These are phyloP conservation scores for Montipora efflorescens DNA, from an alignment of 64 coral and sea anemone species.

Conservation along the genomic window DNA sequence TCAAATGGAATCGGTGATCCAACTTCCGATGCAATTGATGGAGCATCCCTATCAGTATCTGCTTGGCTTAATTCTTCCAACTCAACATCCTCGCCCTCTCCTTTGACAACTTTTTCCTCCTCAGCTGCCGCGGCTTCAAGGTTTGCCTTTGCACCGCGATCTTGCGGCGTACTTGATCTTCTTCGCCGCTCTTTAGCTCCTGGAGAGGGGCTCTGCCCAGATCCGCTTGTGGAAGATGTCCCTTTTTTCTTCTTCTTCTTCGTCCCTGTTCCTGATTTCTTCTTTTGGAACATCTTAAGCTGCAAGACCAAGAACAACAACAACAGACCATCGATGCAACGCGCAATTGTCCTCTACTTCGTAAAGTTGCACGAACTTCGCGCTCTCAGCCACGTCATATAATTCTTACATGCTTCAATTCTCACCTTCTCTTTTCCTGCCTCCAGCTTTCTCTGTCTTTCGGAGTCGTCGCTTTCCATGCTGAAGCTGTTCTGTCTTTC, in stretches of 20 bases:
- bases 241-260: slow-evolving; percentile 87
- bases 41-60: slow-evolving; percentile 93
- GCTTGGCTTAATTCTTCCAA: slow-evolving; percentile 86
- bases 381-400: slow-evolving; percentile 81
- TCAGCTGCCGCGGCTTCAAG: slow-evolving; percentile 41
- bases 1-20: slow-evolving; percentile 93
- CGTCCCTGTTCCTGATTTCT: slow-evolving; percentile 74
- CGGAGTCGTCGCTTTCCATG: slow-evolving; percentile 98
- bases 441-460: slow-evolving; percentile 93
- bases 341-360: neutral
- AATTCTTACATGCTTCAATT: slow-evolving; percentile 8
- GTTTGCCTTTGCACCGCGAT: slow-evolving; percentile 35
- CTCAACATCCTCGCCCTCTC: slow-evolving; percentile 70
- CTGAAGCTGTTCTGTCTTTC: neutral
- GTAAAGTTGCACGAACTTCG: slow-evolving; percentile 35
- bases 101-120: slow-evolving; percentile 51
- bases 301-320: neutral
- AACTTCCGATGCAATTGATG: slow-evolving; percentile 89
- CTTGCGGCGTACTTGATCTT: slow-evolving; percentile 40
- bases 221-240: slow-evolving; percentile 61
- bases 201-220: slow-evolving; percentile 62
- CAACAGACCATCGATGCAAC: neutral
- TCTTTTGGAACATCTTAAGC: slow-evolving; percentile 96
- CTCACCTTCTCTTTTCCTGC: slow-evolving; percentile 96
- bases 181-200: slow-evolving; percentile 56